Evolutionary conservation across 1,140 invertebrate genomes (phyloP).

Genomic region (Dreissena polymorpha): DNA sequence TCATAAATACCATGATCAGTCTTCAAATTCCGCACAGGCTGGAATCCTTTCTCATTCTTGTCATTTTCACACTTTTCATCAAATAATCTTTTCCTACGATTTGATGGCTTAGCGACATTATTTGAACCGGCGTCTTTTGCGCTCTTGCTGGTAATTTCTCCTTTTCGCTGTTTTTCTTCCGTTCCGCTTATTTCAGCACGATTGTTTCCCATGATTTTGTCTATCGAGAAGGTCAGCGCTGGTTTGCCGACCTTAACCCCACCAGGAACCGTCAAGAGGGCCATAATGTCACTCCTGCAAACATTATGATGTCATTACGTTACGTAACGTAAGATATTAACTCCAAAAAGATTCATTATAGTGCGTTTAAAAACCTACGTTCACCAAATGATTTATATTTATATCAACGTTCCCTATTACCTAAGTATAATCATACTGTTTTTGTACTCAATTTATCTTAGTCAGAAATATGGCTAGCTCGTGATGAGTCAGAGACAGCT

Average conservation of each 20-base stretch:
- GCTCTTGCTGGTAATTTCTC: not conserved
- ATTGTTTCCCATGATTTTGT: constrained; percentile 68
- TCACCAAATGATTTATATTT: too few species aligned
- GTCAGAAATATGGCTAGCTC: too few species aligned
- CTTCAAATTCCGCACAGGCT: constrained; percentile 21
- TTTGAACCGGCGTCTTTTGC: too few species aligned
- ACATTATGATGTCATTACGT: too few species aligned
- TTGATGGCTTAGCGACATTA: not conserved
- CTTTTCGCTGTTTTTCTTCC: constrained; percentile 1
- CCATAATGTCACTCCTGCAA: not conserved
- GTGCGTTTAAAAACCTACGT: too few species aligned
- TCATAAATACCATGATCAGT: constrained; percentile 14
- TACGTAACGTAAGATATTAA: too few species aligned
- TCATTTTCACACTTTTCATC: not conserved
- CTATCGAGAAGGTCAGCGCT: constrained; percentile 72
- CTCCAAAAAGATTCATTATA: too few species aligned
- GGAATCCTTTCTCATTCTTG: constrained; percentile 24
- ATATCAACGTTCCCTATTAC: too few species aligned
- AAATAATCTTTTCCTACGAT: not conserved
- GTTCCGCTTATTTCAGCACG: constrained; percentile 34
- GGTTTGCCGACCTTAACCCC: constrained; percentile 45
- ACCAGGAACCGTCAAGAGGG: not conserved
- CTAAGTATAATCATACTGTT: too few species aligned
- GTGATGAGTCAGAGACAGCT: too few species aligned
- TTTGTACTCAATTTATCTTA: too few species aligned